Base-by-base conservation (phyloP, 2,113 vertebrate genomes). In the Cromileptes altivelis region DNA sequence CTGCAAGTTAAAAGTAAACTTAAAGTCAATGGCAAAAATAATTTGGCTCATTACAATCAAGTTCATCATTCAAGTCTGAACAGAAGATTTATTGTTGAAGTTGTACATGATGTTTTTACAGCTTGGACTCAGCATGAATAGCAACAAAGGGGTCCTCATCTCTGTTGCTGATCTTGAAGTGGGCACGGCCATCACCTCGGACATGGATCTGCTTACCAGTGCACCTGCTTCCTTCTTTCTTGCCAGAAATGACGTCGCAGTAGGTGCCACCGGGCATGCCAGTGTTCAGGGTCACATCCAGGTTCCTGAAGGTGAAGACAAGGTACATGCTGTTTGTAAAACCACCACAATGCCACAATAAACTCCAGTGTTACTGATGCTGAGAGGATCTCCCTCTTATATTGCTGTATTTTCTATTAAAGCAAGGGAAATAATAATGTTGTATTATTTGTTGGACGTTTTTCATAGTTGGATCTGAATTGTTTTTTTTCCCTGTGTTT, bases 181-280 rank as follows among this genome's bases (percentile, higher is more conserved):
- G 65, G 53, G 97, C 97, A 0, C 0, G 93, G 27, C 98, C 97
- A 23, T 97, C 94, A 2, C 11, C 17, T 0, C 92, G 95, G 58
- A 99, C 96, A 0, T 64, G 12, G 64, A 99, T 91, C 87, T 96
- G 83, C 81, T 94, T 96, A 72, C 97, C 98, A 2, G 97, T 96
- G 84, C 98, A 99, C 0, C 2, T 3, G 50, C 37, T 70, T 15
- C 69, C 67, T 17, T 96, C 91, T 55, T 98, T 99, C 76, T 97
- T 93, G 27, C 97, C 97, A 37, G 98, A 99, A 79, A 99, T 97
- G 40, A 99, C 91, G 27, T 99, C 98, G 67, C 97, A 98, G 80
- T 99, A 99, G 68, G 95, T 97, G 18, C 97, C 98, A 64, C 88
- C 91, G 21, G 96, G 96, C 89, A 99, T 94, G 62, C 97, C 97